These are phyloP conservation scores for Glareola pratincola DNA, from an alignment of 2,113 vertebrate species.

Conservation along the genomic window DNA sequence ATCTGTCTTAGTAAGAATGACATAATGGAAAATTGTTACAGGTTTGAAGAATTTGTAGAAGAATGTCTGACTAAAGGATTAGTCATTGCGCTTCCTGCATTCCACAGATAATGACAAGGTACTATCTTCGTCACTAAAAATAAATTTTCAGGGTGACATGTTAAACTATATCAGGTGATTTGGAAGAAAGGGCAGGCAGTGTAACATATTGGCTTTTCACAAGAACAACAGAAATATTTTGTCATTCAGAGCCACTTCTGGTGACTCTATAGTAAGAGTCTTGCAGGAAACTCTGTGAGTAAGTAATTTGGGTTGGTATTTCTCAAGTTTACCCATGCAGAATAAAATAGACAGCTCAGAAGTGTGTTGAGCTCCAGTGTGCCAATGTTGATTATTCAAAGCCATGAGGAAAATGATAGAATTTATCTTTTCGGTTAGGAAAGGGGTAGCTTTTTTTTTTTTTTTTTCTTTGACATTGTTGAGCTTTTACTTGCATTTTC, in stretches of 20 bases:
- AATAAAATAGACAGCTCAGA: neutral
- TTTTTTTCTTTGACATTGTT: neutral
- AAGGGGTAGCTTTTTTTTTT: neutral
- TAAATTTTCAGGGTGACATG: neutral
- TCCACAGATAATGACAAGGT: neutral
- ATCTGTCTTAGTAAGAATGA: slow-evolving; percentile 59
- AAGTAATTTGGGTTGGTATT: neutral
- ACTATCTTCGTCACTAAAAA: neutral
- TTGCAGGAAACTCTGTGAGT: neutral
- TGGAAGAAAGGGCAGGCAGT: neutral
- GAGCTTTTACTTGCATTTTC: neutral
- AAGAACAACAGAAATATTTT: neutral
- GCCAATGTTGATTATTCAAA: neutral
- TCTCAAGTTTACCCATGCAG: neutral
- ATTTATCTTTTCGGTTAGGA: neutral
- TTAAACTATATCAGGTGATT: neutral
- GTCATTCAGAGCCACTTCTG: neutral
- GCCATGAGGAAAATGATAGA: neutral
- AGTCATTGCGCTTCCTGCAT: neutral
- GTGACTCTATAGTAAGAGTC: neutral
- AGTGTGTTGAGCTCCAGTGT: neutral
- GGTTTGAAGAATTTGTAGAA: slow-evolving; percentile 33
- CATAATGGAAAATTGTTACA: slow-evolving; percentile 46
- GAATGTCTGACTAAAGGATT: slow-evolving; percentile 27
- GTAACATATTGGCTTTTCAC: neutral